These are phyloP conservation scores for Vollenhovia emeryi DNA, from an alignment of 1,140 invertebrate genomes.

Conservation along the genomic window DNA sequence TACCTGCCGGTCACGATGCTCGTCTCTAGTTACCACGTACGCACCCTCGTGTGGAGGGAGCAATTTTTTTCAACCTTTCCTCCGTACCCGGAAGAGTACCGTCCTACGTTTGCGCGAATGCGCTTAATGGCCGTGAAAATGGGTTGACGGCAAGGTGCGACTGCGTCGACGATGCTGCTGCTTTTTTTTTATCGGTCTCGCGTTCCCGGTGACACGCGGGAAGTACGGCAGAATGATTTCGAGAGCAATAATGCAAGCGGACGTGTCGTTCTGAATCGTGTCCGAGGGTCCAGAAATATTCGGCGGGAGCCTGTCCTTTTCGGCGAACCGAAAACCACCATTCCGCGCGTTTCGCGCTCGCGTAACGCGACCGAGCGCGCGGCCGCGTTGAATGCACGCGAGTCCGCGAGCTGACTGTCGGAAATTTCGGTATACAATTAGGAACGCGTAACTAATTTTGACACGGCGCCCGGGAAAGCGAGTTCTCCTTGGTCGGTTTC, in stretches of 20 bases:
- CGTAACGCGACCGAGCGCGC: not conserved
- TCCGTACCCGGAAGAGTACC: not conserved
- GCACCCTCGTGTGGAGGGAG: not conserved
- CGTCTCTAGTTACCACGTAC: conserved; percentile 55
- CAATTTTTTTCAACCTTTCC: conserved; percentile 33
- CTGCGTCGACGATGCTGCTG: conserved; percentile 2
- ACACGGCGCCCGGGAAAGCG: not conserved
- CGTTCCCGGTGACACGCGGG: conserved; percentile 14
- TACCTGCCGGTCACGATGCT: conserved; percentile 27
- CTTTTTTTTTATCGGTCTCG: conserved; percentile 35
- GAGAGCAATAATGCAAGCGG: conserved; percentile 37
- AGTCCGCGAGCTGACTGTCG: not conserved
- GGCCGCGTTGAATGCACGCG: not conserved
- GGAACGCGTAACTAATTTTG: conserved; percentile 45
- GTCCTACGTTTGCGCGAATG: conserved; percentile 50
- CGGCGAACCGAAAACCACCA: not conserved
- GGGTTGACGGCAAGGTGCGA: conserved; percentile 48
- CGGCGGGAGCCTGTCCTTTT: conserved; percentile 14
- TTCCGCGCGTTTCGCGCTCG: not conserved
- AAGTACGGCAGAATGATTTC: conserved; percentile 38
- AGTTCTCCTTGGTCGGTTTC: conserved; percentile 14
- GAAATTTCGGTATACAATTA: conserved; percentile 53
- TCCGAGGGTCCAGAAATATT: conserved; percentile 16
- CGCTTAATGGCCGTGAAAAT: conserved; percentile 44
- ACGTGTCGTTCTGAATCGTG: conserved; percentile 32